Evolutionary conservation across 2,797 vertebrate species (phyloP).

Genomic region (Cynopterus sphinx): DNA sequence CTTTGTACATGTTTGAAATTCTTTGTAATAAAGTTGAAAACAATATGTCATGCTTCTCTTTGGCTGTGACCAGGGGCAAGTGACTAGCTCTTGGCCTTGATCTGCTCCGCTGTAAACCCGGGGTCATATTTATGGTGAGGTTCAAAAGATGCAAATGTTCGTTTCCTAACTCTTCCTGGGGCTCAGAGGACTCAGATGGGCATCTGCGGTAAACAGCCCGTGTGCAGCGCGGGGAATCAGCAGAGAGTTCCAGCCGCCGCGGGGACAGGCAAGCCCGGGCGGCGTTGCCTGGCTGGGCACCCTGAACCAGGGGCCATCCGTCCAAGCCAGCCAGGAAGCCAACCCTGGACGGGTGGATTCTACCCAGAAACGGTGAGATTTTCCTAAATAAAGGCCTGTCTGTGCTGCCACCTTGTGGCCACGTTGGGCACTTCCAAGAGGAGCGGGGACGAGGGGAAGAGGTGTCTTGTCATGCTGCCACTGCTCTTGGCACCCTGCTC

Average conservation of each 20-base stretch:
- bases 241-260: not conserved
- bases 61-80: not conserved
- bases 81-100: not conserved
- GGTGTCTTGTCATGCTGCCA: not conserved
- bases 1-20: not conserved
- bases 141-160: not conserved
- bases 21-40: not conserved
- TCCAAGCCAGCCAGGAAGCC: not conserved
- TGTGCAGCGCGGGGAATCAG: not conserved
- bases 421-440: not conserved
- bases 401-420: constrained; percentile 38
- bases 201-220: not conserved
- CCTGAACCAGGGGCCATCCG: fast-evolving
- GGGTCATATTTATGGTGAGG: not conserved
- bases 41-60: not conserved
- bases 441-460: not conserved
- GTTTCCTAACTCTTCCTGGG: not conserved
- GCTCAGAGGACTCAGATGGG: not conserved
- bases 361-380: fast-evolving
- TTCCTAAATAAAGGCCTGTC: not conserved
- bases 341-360: fast-evolving
- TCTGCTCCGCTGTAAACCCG: not conserved
- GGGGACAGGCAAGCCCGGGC: fast-evolving
- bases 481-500: not conserved
- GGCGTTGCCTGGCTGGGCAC: not conserved